Percentiles rank a stretch among this genome's conserved stretches.
phyloP scores from a whole-genome alignment of 2,888 invertebrate genomes.

The Calliopum simillimum region DNA sequence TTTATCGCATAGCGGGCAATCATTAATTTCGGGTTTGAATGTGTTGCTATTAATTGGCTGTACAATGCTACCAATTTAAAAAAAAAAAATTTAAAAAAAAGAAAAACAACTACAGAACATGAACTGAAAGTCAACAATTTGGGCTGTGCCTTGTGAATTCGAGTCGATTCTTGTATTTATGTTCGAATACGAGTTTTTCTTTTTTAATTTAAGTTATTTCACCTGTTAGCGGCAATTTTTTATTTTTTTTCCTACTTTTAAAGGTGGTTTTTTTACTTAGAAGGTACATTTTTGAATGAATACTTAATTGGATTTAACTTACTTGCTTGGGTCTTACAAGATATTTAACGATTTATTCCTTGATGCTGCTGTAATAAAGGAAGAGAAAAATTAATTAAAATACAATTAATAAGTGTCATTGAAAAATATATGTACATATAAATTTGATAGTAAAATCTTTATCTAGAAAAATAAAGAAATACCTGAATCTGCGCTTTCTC shows the following conservation, averaged over 20 bases:
- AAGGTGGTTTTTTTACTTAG: neutral
- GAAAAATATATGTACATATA: too few relatives aligned
- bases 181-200: too few relatives aligned
- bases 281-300: neutral
- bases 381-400: neutral
- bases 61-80: neutral
- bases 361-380: neutral
- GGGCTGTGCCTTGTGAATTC: neutral
- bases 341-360: neutral
- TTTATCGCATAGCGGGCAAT: neutral
- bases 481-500: too few relatives aligned
- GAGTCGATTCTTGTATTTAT: too few relatives aligned
- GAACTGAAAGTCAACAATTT: neutral
- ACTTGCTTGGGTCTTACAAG: neutral
- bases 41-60: conserved; percentile 7
- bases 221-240: neutral
- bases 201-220: neutral
- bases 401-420: too few relatives aligned
- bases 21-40: neutral
- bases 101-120: neutral
- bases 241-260: neutral
- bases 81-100: neutral
- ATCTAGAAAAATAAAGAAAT: too few relatives aligned
- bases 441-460: too few relatives aligned
- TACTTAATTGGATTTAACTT: conserved; percentile 1